phyloP scores from a whole-genome alignment of 2,888 invertebrate species.

The Epirrhoe alternata region DNA sequence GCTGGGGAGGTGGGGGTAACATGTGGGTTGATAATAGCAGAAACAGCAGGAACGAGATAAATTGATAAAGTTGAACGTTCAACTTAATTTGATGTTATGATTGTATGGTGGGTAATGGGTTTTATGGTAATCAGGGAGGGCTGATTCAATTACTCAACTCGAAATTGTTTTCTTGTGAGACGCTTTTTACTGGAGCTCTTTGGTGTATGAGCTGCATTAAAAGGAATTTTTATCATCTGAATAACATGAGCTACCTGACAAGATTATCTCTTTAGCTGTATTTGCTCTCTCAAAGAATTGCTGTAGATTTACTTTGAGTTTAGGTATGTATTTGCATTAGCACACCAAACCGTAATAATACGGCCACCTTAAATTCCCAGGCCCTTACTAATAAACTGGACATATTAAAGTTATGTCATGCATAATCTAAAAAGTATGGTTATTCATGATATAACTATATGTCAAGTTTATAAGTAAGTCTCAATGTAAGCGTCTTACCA shows the following conservation, averaged over 20 bases:
- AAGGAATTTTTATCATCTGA: constrained; percentile 3
- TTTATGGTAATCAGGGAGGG: constrained; percentile 36
- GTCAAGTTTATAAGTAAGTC: no score
- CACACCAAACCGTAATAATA: no score
- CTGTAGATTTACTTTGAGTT: neutral
- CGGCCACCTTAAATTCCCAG: no score
- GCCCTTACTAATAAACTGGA: no score
- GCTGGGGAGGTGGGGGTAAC: constrained; percentile 41
- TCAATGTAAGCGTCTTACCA: no score
- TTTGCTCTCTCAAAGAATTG: neutral
- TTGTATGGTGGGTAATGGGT: constrained; percentile 35
- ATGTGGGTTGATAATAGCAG: constrained; percentile 54
- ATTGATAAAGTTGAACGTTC: constrained; percentile 60
- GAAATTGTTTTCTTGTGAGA: constrained; percentile 11
- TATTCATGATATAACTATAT: no score
- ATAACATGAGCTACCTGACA: neutral
- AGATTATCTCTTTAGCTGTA: neutral
- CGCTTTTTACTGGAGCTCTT: constrained; percentile 11
- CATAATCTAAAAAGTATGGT: no score
- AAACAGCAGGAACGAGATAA: constrained; percentile 51
- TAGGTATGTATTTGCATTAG: no score
- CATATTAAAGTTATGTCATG: no score
- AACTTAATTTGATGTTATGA: constrained; percentile 44
- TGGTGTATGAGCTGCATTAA: constrained; percentile 1
- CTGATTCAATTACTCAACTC: constrained; percentile 26